Percentiles rank a stretch among this genome's conserved stretches.
Conservation (phyloP, 2,888 invertebrate species). For the Lumbricus terrestris region DNA sequence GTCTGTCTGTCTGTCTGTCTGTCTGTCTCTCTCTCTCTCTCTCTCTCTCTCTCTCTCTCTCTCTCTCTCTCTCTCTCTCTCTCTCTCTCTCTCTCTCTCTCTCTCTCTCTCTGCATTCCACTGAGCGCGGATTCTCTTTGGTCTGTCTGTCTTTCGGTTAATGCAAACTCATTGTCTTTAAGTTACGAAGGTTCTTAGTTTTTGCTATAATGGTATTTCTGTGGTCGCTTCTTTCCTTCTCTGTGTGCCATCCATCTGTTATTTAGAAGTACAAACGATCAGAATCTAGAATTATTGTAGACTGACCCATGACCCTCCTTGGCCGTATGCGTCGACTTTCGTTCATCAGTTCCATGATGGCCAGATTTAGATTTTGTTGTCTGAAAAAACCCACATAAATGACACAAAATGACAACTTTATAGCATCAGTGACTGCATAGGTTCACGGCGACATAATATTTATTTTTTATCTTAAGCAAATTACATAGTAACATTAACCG, state of each 20-base stretch:
- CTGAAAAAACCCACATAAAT: not conserved
- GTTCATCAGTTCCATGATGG: not conserved
- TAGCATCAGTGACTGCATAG: too few relatives aligned
- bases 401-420: not conserved
- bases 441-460: not conserved
- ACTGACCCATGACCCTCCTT: not conserved
- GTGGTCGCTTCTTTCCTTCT: not conserved
- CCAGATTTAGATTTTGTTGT: too few relatives aligned
- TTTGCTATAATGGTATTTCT: not conserved
- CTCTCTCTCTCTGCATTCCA: too few relatives aligned
- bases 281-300: too few relatives aligned
- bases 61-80: not conserved
- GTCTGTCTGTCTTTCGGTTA: not conserved
- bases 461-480: too few relatives aligned
- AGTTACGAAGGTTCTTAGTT: not conserved
- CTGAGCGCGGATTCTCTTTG: not conserved
- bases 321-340: not conserved
- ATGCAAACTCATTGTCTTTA: not conserved
- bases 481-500: not conserved
- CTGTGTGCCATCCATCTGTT: not conserved
- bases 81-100: not conserved
- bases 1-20: not conserved
- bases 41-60: not conserved
- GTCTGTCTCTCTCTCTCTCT: not conserved
- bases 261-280: not conserved